A percentile compares a stretch with the other conserved stretches of the same genome.
These are phyloP conservation scores for Anthophora plumipes DNA, from an alignment of 2,888 invertebrate species.

Conservation along the genomic window DNA sequence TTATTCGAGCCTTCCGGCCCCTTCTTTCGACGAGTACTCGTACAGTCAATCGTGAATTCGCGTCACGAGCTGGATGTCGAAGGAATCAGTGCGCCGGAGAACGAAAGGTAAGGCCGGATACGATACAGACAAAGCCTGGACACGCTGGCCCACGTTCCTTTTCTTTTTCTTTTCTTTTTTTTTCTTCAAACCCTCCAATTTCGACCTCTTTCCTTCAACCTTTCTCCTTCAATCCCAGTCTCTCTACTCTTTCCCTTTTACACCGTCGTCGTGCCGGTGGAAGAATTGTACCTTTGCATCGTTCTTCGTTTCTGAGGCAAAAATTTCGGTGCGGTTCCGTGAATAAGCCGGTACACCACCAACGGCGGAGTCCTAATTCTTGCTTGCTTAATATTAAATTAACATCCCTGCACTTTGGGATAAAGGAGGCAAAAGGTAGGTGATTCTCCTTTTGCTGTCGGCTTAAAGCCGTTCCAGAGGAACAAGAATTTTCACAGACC, in stretches of 20 bases:
- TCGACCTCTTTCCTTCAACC: conserved; percentile 15
- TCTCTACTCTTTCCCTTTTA: neutral
- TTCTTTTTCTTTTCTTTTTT: too few relatives aligned
- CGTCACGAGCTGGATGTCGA: conserved; percentile 67
- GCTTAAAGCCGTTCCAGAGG: conserved; percentile 4
- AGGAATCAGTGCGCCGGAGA: conserved; percentile 69
- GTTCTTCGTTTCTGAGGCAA: neutral
- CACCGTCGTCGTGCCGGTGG: neutral
- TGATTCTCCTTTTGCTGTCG: conserved; percentile 25
- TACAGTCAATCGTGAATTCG: conserved; percentile 56
- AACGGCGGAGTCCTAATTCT: too few relatives aligned
- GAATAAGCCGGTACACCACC: too few relatives aligned
- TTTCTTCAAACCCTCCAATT: conserved; percentile 67
- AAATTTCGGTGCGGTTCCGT: conserved; percentile 7
- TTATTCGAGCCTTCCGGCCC: neutral
- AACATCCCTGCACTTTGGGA: conserved; percentile 37
- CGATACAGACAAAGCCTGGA: conserved; percentile 66
- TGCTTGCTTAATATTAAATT: conserved; percentile 56
- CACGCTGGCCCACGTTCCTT: conserved; percentile 44
- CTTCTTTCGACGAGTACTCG: neutral
- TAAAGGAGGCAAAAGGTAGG: conserved; percentile 2
- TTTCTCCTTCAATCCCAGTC: neutral
- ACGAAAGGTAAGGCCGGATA: conserved; percentile 57
- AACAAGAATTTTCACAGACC: conserved; percentile 27
- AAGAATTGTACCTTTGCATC: neutral